These are phyloP conservation scores for Gymnodraco acuticeps DNA, from an alignment of 2,797 vertebrate species.

Conservation along the genomic window DNA sequence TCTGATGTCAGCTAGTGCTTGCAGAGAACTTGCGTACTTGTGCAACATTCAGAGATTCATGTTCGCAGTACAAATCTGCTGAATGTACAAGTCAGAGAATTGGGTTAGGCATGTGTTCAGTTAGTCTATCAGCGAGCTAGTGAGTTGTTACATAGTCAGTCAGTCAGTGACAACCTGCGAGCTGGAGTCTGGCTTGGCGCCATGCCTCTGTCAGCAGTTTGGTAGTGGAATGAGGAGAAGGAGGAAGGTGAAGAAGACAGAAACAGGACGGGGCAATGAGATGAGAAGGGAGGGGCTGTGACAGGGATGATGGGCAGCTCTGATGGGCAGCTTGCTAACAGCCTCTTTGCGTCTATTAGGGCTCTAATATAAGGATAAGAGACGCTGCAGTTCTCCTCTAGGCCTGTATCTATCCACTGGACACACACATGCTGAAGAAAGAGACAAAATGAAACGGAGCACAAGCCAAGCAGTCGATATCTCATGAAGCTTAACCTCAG, in stretches of 20 bases:
- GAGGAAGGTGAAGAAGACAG: constrained; percentile 15
- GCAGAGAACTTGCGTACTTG: constrained; percentile 18
- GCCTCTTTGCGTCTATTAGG: constrained; percentile 66
- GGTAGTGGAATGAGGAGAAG: constrained; percentile 34
- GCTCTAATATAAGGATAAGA: constrained; percentile 61
- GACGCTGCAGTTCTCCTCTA: constrained; percentile 36
- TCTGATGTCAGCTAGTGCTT: constrained; percentile 23
- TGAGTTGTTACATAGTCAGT: constrained; percentile 71
- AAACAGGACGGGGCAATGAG: constrained; percentile 27
- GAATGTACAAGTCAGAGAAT: constrained; percentile 3
- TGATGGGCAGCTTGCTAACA: constrained; percentile 73
- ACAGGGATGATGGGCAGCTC: constrained; percentile 68
- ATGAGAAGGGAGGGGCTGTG: constrained; percentile 23
- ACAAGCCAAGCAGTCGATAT: constrained; percentile 35
- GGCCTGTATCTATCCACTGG: constrained; percentile 27
- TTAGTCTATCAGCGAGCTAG: constrained; percentile 59
- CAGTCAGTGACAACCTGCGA: constrained; percentile 61
- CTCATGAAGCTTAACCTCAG: constrained; percentile 62
- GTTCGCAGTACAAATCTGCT: constrained; percentile 30
- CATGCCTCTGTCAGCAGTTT: constrained; percentile 70
- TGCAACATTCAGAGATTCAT: constrained; percentile 26
- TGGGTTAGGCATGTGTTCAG: constrained; percentile 21
- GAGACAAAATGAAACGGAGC: constrained; percentile 30
- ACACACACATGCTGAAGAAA: constrained; percentile 30
- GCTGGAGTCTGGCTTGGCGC: constrained; percentile 57